Conservation (phyloP, 1,140 invertebrate species). For the Octopus sinensis region DNA sequence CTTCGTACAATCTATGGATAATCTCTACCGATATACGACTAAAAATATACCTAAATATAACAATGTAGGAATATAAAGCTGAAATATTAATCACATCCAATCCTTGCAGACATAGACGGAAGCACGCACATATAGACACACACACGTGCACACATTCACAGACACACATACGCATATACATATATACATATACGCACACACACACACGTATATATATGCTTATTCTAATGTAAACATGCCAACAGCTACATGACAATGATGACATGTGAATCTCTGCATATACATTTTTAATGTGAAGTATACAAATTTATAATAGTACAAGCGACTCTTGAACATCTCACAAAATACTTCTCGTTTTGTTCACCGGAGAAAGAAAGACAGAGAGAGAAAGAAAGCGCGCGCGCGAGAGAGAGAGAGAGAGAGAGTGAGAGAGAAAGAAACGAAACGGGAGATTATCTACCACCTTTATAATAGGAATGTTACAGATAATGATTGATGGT, state of each 20-base stretch:
- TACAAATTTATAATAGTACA: not conserved
- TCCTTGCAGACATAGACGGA: not conserved
- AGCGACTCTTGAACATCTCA: too few species aligned
- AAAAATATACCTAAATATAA: too few species aligned
- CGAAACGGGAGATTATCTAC: not conserved
- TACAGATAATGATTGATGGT: too few species aligned
- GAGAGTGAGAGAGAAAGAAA: not conserved
- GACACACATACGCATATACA: not conserved
- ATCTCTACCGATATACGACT: too few species aligned
- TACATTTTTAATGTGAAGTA: not conserved
- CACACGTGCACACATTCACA: not conserved
- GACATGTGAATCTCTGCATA: not conserved
- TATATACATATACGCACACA: not conserved
- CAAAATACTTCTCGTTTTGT: too few species aligned
- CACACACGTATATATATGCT: not conserved
- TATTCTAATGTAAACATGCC: not conserved
- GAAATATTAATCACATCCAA: too few species aligned
- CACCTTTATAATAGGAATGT: too few species aligned
- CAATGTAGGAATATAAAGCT: too few species aligned
- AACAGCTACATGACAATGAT: not conserved
- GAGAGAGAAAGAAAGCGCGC: not conserved
- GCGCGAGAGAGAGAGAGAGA: not conserved
- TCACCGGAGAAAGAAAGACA: not conserved
- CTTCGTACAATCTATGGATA: not conserved
- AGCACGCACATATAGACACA: not conserved